phyloP scores from a whole-genome alignment of 1,140 invertebrate species.

The Antheraea pernyi region DNA sequence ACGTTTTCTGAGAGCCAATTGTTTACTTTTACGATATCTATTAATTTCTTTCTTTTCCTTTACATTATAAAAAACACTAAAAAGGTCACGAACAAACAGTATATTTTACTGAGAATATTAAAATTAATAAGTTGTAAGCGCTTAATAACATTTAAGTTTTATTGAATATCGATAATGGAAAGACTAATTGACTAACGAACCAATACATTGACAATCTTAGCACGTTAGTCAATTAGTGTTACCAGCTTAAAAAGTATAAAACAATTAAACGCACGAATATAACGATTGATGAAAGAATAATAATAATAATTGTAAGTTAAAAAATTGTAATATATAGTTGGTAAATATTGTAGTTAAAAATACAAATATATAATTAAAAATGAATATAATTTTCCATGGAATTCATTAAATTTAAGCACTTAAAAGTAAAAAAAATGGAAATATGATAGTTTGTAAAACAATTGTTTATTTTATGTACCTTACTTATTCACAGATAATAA shows the following conservation, averaged over 20 bases:
- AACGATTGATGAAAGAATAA: conserved; percentile 71
- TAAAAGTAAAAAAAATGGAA: conserved; percentile 36
- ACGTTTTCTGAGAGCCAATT: too few relatives aligned
- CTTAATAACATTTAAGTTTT: too few relatives aligned
- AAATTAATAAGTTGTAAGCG: too few relatives aligned
- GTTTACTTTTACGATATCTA: too few relatives aligned
- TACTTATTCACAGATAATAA: not conserved
- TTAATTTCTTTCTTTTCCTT: too few relatives aligned
- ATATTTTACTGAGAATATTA: too few relatives aligned
- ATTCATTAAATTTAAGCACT: conserved; percentile 72
- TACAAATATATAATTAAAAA: conserved; percentile 76
- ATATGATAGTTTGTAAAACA: conserved; percentile 27
- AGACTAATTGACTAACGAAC: too few relatives aligned
- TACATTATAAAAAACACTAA: too few relatives aligned
- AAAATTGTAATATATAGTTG: conserved; percentile 76
- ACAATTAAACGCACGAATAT: conserved; percentile 49
- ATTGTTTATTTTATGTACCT: conserved; percentile 8
- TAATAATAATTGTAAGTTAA: conserved; percentile 63
- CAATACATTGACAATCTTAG: too few relatives aligned
- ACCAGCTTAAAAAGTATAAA: not conserved
- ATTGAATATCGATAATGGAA: too few relatives aligned
- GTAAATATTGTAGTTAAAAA: conserved; percentile 75
- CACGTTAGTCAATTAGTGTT: too few relatives aligned
- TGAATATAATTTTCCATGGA: conserved; percentile 78
- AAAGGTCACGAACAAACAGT: too few relatives aligned